Evolutionary conservation across 1,140 invertebrate genomes (phyloP), one percentile per base, ranked within the genome.

Genomic region (Zaprionus camerounensis): DNA sequence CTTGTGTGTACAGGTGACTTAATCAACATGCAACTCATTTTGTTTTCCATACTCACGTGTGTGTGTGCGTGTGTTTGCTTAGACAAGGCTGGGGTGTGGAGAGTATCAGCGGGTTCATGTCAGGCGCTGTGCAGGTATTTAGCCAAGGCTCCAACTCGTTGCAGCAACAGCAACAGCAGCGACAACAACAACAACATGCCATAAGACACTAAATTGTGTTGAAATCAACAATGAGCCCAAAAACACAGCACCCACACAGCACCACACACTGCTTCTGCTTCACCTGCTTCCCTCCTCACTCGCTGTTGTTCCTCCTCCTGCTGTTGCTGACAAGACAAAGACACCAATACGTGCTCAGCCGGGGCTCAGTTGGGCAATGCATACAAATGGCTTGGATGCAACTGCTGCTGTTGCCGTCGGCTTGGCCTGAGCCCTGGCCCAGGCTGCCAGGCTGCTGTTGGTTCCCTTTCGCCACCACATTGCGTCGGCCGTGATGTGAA

Each of bases 11-110:
- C 78, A 88, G 85, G 84, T 88, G 84, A 88, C 84, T 88, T 88
- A 88, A 88, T 88, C 84, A 88, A 88, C 84, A 84, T 88, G 84
- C 84, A 88, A 88, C 84, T 90, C 85, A 88, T 88, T 88, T 88
- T 88, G 75, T 90, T 88, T 84, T 81, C 78, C 75, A 76, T 80
- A 68, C 80, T 22, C 49, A 36, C 22, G 15, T 65, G 31, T 22
- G 34, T 71, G 26, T 63, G 49, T 57, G n/a, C 31, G 56, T 17
- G 17, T 17, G 17, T 90, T 84, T 88, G 85, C 75, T 71, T 76
- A 71, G 78, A 65, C 72, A 44, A 49, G 20, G 4, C 11, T 24
- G 46, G 46, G 12, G 17, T 51, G 20, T 34, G 17, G 38, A 46
- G 5, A 58, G 17, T 66, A n/a, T 55, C 46, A 22, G 20, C 62